Percentiles rank a stretch among this genome's conserved stretches.
These are phyloP conservation scores for Tetragnatha montana DNA, from an alignment of 2,888 invertebrate genomes.

Conservation along the genomic window DNA sequence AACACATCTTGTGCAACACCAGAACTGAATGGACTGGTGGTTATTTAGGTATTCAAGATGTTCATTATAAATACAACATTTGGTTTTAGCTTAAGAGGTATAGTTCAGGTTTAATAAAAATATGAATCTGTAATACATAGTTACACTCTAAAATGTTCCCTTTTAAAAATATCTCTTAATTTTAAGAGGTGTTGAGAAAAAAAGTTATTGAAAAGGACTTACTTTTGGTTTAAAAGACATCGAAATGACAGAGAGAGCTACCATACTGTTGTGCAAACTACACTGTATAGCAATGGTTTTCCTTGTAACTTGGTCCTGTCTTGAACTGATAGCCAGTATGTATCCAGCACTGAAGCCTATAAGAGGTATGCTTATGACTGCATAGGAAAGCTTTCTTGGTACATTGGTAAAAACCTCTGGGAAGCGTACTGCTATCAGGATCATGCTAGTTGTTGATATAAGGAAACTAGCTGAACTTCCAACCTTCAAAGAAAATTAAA, in stretches of 20 bases:
- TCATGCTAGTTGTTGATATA: conserved; percentile 73
- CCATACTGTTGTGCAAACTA: conserved; percentile 74
- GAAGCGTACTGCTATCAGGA: conserved; percentile 73
- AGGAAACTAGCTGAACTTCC: conserved; percentile 74
- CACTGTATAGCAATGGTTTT: conserved; percentile 75
- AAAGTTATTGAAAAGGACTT: conserved; percentile 5
- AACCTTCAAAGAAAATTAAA: conserved; percentile 72
- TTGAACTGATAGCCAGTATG: conserved; percentile 73
- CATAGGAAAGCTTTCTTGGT: conserved; percentile 73
- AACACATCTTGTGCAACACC: too few relatives aligned
- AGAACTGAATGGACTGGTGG: too few relatives aligned
- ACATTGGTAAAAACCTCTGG: conserved; percentile 74
- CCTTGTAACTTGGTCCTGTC: conserved; percentile 72
- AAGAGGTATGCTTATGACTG: conserved; percentile 73
- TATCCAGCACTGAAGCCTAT: conserved; percentile 74
- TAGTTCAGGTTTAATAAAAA: too few relatives aligned
- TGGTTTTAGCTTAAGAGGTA: too few relatives aligned
- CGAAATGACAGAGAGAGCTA: conserved; percentile 74
- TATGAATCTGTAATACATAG: too few relatives aligned
- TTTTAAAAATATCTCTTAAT: neutral
- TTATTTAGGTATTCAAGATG: too few relatives aligned
- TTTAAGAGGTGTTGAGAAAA: neutral
- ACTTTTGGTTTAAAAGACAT: conserved; percentile 73
- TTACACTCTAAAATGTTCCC: neutral
- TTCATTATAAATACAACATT: too few relatives aligned